Evolutionary conservation across 2,888 invertebrate genomes (phyloP), one percentile per base, ranked within the genome.

Genomic region (Cacoxenus indagator): DNA sequence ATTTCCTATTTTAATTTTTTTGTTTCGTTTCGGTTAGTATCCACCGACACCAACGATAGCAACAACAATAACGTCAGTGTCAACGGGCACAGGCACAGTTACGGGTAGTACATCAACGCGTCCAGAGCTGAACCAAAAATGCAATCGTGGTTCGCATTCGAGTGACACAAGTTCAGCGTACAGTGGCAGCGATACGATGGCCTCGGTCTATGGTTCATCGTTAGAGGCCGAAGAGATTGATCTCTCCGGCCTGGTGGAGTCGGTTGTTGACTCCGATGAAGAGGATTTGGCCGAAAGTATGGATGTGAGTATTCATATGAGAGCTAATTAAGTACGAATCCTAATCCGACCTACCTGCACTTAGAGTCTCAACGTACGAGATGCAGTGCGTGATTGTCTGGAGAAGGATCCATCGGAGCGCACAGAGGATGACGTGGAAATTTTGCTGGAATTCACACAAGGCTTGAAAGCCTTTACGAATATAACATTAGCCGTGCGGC

Each of bases 401-500:
- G 98, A 99, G 88, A 99, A 98, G 88, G 98, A 98, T 87, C 98
- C 99, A 14, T 92, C 94, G 62, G 98, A 99, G 84, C 91, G 99
- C 80, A 95, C 94, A 46, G 97, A 97, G 78, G 98, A 98, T 82
- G 99, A 99, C 88, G 95, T 99, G 81, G 97, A 97, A 89, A 94
- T 95, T 69, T 91, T 99, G 6, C 90, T 99, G 73, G 99, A 99
- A 88, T 98, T 99, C 87, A 98, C 99, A 70, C 98, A 99, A 88
- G 98, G 98, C 86, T 92, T 99, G 65, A 95, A 97, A 90, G 98
- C 98, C 72, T 98, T 98, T 88, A 98, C 98, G 73, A 97, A 98
- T 85, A 97, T 99, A 94, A 99, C 99, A 22, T 89, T 98, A 83
- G 94, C 96, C 45, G 98, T 98, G 48, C 91, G 98, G 72, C 91